Conservation (phyloP, 92 coral and sea anemone species). For the Metridium senile region DNA sequence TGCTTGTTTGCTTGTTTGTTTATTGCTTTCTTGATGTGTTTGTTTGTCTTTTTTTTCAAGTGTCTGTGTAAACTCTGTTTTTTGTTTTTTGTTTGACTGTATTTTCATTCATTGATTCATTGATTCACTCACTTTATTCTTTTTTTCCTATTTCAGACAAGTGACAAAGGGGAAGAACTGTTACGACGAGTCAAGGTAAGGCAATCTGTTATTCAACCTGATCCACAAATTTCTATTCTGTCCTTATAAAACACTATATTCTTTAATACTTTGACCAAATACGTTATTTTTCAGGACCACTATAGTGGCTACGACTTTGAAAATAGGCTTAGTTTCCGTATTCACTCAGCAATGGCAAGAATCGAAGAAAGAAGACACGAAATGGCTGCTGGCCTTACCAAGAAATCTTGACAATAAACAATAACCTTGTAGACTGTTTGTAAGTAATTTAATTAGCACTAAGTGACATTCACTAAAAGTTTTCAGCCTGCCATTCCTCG, state of each 20-base stretch:
- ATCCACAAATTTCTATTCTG: not conserved
- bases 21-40: no score
- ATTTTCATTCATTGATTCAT: not conserved
- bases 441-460: no score
- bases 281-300: constrained; percentile 56
- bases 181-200: constrained; percentile 78
- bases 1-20: no score
- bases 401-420: not conserved
- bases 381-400: constrained; percentile 10
- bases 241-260: not conserved
- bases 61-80: not conserved
- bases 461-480: no score
- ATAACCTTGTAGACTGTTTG: no score
- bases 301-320: constrained; percentile 95
- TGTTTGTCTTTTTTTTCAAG: not conserved
- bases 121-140: not conserved
- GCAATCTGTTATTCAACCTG: not conserved
- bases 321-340: constrained; percentile 87
- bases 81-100: not conserved
- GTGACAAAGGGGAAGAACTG: constrained; percentile 79
- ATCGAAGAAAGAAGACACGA: constrained; percentile 61
- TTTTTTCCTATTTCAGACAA: constrained; percentile 44
- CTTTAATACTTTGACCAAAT: no score
- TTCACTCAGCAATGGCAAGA: constrained; percentile 86
- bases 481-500: no score